Evolutionary conservation across 2,888 invertebrate genomes (phyloP).

Genomic region (Petrolisthes manimaculis): DNA sequence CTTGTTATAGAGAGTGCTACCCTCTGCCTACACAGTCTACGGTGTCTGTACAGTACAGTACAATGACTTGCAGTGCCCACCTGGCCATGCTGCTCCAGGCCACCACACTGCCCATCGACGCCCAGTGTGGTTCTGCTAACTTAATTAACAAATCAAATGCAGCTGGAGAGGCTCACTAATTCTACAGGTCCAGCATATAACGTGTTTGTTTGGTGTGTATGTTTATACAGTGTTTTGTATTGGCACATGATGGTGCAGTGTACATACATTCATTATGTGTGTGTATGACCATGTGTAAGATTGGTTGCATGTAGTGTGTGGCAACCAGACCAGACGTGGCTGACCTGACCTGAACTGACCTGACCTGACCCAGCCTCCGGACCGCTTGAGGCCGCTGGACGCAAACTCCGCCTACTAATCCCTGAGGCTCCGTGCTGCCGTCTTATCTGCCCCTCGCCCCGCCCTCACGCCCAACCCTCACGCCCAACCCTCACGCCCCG

Average conservation of each 20-base stretch:
- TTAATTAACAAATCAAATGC: conserved; percentile 53
- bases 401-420: conserved; percentile 48
- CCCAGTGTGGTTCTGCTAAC: conserved; percentile 42
- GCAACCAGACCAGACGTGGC: no score
- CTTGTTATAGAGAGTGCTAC: no score
- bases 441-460: conserved; percentile 59
- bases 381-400: conserved; percentile 27
- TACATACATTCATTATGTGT: neutral
- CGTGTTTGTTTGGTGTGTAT: conserved; percentile 40
- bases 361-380: conserved; percentile 3
- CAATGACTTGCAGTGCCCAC: neutral
- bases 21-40: no score
- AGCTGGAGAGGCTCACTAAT: conserved; percentile 31
- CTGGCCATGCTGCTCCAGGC: conserved; percentile 18
- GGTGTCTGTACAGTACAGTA: neutral
- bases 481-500: neutral
- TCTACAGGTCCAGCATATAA: conserved; percentile 40
- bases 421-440: conserved; percentile 29
- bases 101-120: conserved; percentile 9
- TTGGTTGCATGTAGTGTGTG: neutral
- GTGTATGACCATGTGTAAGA: neutral
- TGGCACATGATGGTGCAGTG: neutral
- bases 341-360: neutral
- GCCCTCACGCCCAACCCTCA: conserved; percentile 3
- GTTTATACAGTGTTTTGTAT: conserved; percentile 23